Conservation (phyloP, 2,888 invertebrate species). For the Bugula neritina region DNA sequence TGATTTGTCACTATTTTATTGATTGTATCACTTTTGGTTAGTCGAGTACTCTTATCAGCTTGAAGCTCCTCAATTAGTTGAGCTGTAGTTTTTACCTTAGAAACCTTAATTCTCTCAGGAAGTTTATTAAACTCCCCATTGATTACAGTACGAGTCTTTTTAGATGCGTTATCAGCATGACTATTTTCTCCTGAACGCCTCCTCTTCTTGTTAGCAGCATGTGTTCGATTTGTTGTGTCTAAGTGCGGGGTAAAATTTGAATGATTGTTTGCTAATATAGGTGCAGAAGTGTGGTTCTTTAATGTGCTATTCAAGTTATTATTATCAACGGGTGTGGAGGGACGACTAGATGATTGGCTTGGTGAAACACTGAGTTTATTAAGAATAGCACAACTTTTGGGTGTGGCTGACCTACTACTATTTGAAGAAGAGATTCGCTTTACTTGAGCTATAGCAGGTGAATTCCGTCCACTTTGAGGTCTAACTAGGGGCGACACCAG, state of each 20-base stretch:
- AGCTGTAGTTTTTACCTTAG: slow-evolving; percentile 68
- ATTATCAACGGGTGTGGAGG: not conserved
- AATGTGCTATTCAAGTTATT: not conserved
- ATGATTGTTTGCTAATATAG: slow-evolving; percentile 12
- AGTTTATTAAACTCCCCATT: slow-evolving; percentile 58
- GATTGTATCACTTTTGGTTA: slow-evolving; percentile 37
- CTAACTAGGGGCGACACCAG: slow-evolving; percentile 21
- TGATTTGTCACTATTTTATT: slow-evolving; percentile 44
- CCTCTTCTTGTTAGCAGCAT: slow-evolving; percentile 33
- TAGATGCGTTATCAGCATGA: not conserved
- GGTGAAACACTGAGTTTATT: not conserved
- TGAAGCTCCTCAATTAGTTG: slow-evolving; percentile 71
- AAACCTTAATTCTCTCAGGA: slow-evolving; percentile 47
- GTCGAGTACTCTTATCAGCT: slow-evolving; percentile 53
- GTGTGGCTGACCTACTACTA: not conserved
- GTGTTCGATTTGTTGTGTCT: slow-evolving; percentile 28
- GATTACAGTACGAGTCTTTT: not conserved
- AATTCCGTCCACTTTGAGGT: not conserved
- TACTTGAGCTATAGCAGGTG: not conserved
- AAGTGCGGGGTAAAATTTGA: not conserved
- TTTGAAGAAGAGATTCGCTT: slow-evolving; percentile 25
- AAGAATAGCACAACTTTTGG: not conserved
- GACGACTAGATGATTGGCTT: slow-evolving; percentile 8
- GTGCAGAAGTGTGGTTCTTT: not conserved
- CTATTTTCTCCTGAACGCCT: slow-evolving; percentile 28